Conservation (phyloP, 2,797 vertebrate genomes). For the Antennarius maculatus region DNA sequence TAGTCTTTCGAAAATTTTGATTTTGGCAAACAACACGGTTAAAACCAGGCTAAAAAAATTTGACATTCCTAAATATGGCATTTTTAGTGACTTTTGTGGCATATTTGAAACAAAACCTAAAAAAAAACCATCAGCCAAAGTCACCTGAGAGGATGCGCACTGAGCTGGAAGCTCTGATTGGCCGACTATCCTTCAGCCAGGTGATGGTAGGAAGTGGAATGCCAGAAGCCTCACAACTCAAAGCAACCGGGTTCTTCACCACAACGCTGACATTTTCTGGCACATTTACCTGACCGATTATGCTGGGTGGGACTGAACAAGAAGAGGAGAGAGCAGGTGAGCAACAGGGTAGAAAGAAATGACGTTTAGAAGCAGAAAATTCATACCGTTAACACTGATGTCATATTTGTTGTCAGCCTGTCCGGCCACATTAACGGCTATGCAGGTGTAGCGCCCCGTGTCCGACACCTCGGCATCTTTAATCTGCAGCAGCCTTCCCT, state of each 20-base stretch:
- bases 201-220: constrained; percentile 91
- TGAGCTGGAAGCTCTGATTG: constrained; percentile 80
- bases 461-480: constrained; percentile 84
- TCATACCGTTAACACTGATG: constrained; percentile 90
- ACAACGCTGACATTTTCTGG: constrained; percentile 92
- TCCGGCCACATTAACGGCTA: constrained; percentile 91
- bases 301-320: constrained; percentile 87
- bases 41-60: too few relatives aligned
- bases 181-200: constrained; percentile 91
- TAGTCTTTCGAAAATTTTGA: neutral
- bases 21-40: fast-evolving
- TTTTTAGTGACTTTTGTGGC: too few relatives aligned
- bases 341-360: neutral
- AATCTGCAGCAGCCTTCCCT: constrained; percentile 85
- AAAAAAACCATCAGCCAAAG: neutral
- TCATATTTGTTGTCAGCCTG: constrained; percentile 90
- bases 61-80: too few relatives aligned
- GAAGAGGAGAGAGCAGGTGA: neutral
- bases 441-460: constrained; percentile 91
- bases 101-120: neutral
- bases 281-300: constrained; percentile 78
- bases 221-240: constrained; percentile 92
- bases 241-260: constrained; percentile 90
- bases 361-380: neutral
- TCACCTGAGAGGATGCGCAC: constrained; percentile 91